phyloP scores from a whole-genome alignment of 2,113 vertebrate species.

The Siniperca knerii region DNA sequence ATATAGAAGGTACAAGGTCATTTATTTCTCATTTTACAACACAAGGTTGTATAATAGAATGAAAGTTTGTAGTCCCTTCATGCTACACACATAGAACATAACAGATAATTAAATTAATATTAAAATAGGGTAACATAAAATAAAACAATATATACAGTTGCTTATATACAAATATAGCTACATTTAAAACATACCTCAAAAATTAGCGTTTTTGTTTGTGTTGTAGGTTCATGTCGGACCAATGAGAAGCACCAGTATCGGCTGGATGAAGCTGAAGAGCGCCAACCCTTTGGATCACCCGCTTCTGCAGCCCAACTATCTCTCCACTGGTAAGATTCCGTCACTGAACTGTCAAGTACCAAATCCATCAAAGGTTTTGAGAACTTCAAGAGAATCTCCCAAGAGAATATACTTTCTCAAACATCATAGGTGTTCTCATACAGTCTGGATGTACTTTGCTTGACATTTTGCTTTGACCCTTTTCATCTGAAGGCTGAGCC shows the following conservation, averaged over 20 bases:
- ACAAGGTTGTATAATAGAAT: too few species aligned
- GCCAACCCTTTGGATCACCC: conserved; percentile 90
- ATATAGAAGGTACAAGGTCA: neutral
- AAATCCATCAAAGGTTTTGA: neutral
- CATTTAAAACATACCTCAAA: neutral
- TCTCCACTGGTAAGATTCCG: conserved; percentile 89
- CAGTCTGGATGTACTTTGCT: neutral
- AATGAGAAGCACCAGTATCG: conserved; percentile 91
- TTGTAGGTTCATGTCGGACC: conserved; percentile 94
- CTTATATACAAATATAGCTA: too few species aligned
- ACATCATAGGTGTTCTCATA: neutral
- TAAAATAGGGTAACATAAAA: too few species aligned
- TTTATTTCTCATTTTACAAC: too few species aligned
- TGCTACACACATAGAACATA: too few species aligned
- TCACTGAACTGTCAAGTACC: neutral
- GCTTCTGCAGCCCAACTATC: conserved; percentile 94
- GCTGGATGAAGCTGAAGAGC: conserved; percentile 94
- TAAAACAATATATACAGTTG: too few species aligned
- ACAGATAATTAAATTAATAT: too few species aligned
- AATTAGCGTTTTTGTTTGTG: neutral
- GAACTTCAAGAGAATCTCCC: neutral
- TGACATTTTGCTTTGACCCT: neutral
- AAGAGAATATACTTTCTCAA: neutral
- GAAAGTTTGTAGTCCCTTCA: too few species aligned
- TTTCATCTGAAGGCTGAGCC: neutral